Percentiles rank a stretch among this genome's conserved stretches.
Evolutionary conservation across 2,113 vertebrate genomes (phyloP).

Genomic region (Trichechus manatus): DNA sequence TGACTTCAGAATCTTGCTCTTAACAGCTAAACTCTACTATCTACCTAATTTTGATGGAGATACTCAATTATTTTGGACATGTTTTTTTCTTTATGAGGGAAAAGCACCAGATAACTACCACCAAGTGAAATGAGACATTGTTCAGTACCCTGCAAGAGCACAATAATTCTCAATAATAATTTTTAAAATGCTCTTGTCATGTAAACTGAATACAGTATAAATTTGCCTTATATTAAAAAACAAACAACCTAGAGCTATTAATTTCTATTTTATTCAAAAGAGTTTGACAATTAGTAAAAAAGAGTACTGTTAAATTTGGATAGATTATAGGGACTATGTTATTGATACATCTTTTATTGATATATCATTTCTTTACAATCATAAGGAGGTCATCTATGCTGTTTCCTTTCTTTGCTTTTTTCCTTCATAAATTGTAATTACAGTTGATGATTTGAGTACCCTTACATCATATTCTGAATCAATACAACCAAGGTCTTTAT

Average conservation of each 20-base stretch:
- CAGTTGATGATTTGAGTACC: neutral
- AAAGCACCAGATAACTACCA: neutral
- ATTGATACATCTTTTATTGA: neutral
- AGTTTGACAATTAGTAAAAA: neutral
- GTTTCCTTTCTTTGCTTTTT: neutral
- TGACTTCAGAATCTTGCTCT: neutral
- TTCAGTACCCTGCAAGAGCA: neutral
- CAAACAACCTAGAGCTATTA: neutral
- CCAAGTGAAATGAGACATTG: neutral
- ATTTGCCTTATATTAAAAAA: neutral
- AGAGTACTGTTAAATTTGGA: neutral
- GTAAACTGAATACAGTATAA: neutral
- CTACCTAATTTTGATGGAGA: neutral
- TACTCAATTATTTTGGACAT: neutral
- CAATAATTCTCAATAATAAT: neutral
- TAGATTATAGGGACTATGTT: neutral
- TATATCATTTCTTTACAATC: neutral
- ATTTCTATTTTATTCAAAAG: neutral
- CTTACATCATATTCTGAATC: neutral
- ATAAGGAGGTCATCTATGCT: neutral
- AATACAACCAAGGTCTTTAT: neutral
- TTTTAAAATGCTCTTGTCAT: neutral
- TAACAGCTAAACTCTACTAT: neutral
- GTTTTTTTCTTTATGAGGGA: neutral
- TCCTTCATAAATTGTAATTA: slow-evolving; percentile 5